Base-by-base conservation (phyloP, 2,797 vertebrate species). In the Carduelis carduelis region DNA sequence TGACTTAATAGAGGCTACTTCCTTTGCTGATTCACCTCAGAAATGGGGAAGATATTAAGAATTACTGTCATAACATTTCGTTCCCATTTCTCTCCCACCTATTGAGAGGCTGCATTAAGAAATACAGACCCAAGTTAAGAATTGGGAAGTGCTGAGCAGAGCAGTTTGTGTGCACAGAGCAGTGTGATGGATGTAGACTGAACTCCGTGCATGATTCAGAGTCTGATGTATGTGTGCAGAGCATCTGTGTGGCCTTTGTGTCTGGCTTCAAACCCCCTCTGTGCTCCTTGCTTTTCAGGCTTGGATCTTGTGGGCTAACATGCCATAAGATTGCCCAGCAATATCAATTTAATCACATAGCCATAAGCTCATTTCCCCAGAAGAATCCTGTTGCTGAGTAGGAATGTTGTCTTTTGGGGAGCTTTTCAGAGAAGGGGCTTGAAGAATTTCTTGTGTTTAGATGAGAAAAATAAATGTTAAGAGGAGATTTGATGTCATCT, bases 121-220 rank as follows among this genome's bases (percentile, higher is more conserved):
- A 78, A 59, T 71, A n/a, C 53, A 68, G 77, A 71, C 23, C 11
- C 20, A 17, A 44, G 64, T 63, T 30, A 28, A 52, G 77, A 89
- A 28, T 2, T 82, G 82, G 44, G 20, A 44, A 59, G 68, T 52
- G 63, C 68, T 83, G 76, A 47, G 47, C 27, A 12, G 46, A 34
- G 53, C 49, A 43, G 28, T 60, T 57, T 52, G 23, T 41, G 43
- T 59, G 68, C 41, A 9, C 1, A n/a, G 65, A 77, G 39, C 77
- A n/a, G 16, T 60, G 64, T 23, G 41, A 43, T 14, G 19, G 49
- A 46, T 37, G 79, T 35, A 50, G 60, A 8, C 14, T 35, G 66
- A 55, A 8, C 55, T 30, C n/a, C 35, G 28, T 0, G 0, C 0
- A 0, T 19, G 28, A 26, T 39, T n/a, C 20, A 17, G 53, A 37